Evolutionary conservation across 1,140 invertebrate genomes (phyloP).

Genomic region (Acromyrmex echinatior): DNA sequence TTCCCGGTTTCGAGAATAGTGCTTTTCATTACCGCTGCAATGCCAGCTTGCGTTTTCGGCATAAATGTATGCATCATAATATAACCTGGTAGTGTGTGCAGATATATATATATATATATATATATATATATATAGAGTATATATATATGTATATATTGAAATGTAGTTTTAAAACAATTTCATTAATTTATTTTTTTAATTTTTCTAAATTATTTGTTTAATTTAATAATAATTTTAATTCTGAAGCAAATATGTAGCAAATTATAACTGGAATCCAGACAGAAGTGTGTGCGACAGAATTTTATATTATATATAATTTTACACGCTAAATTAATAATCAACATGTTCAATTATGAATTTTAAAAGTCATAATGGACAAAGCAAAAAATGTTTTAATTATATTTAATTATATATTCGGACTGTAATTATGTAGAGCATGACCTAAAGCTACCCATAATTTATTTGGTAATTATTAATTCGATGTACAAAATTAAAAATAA

Average conservation of each 20-base stretch:
- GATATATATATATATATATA: no score
- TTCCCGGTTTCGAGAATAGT: no score
- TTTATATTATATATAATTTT: background rate
- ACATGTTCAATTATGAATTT: background rate
- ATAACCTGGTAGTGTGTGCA: no score
- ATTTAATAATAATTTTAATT: background rate
- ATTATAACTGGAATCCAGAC: background rate
- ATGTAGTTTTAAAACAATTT: background rate
- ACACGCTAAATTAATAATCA: background rate
- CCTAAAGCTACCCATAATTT: background rate
- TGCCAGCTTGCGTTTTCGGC: no score
- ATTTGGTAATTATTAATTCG: background rate
- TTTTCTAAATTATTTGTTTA: background rate
- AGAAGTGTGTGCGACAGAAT: background rate
- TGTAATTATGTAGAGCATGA: background rate
- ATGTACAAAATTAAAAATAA: slow-evolving; percentile 12
- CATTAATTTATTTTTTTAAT: background rate
- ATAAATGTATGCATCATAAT: no score
- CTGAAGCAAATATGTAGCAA: background rate
- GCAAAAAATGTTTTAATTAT: slow-evolving; percentile 2
- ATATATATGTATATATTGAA: background rate
- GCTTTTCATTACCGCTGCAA: no score
- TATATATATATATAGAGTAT: no score
- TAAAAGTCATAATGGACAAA: background rate
- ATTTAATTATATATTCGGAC: background rate